These are phyloP conservation scores for Microctonus brassicae DNA, from an alignment of 2,888 invertebrate genomes.

Conservation along the genomic window DNA sequence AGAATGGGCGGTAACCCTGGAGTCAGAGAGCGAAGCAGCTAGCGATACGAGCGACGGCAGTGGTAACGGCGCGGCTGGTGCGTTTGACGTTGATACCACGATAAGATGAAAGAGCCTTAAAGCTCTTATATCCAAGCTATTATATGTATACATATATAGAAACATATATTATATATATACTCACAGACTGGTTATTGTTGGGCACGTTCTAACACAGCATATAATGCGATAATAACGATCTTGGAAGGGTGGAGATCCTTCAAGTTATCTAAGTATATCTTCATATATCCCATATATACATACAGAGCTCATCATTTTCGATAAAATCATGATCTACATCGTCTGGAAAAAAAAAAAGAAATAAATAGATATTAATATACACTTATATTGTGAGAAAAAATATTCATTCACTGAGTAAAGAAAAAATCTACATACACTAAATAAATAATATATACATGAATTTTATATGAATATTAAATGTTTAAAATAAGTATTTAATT, in stretches of 20 bases:
- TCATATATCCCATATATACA: background rate
- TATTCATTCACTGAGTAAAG: no score
- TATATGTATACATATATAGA: conserved; percentile 48
- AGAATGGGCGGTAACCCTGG: conserved; percentile 62
- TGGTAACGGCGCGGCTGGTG: conserved; percentile 62
- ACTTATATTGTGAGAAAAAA: no score
- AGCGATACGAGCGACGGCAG: conserved; percentile 48
- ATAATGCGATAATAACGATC: conserved; percentile 29
- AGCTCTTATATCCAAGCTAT: conserved; percentile 64
- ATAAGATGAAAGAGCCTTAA: conserved; percentile 69
- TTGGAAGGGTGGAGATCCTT: conserved; percentile 22
- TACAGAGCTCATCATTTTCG: background rate
- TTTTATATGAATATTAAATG: no score
- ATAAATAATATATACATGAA: no score
- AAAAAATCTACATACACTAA: no score
- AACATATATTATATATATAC: conserved; percentile 12
- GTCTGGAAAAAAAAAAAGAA: background rate
- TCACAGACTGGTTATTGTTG: conserved; percentile 59
- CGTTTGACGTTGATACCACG: conserved; percentile 70
- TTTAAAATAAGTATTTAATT: no score
- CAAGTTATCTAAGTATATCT: background rate
- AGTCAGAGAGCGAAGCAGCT: conserved; percentile 41
- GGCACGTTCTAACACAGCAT: conserved; percentile 54
- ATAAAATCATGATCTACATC: background rate
- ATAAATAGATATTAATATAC: background rate